Evolutionary conservation across 2,113 vertebrate species (phyloP).

Genomic region (Candoia aspera): DNA sequence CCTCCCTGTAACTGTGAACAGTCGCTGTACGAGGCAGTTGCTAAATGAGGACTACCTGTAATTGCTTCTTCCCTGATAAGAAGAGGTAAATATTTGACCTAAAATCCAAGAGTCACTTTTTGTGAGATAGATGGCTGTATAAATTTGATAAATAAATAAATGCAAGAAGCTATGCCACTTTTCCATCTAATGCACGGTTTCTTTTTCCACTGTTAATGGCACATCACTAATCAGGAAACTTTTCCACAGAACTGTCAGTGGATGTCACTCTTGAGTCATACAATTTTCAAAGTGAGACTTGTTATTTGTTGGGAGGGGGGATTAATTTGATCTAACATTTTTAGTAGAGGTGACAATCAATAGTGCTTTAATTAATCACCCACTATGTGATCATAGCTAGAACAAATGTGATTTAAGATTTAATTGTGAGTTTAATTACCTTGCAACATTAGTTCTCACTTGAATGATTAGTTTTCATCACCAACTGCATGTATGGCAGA

Average conservation of each 20-base stretch:
- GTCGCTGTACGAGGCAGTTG: neutral
- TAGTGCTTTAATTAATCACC: neutral
- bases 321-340: neutral
- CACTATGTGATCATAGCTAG: neutral
- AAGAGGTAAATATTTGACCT: neutral
- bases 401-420: neutral
- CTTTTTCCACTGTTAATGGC: neutral
- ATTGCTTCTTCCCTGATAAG: neutral
- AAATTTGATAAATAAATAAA: too few species aligned
- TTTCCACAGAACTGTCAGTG: neutral
- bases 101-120: neutral
- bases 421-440: neutral
- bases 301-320: neutral
- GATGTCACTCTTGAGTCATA: constrained; percentile 16
- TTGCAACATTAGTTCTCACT: too few species aligned
- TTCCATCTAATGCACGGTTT: neutral
- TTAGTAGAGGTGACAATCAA: neutral
- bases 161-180: neutral
- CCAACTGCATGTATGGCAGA: neutral
- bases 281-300: neutral
- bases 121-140: too few species aligned
- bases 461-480: neutral
- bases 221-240: neutral
- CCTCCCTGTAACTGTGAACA: neutral
- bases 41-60: neutral